These are phyloP conservation scores for Venustaconcha ellipsiformis DNA, from an alignment of 1,140 invertebrate species.

Conservation along the genomic window DNA sequence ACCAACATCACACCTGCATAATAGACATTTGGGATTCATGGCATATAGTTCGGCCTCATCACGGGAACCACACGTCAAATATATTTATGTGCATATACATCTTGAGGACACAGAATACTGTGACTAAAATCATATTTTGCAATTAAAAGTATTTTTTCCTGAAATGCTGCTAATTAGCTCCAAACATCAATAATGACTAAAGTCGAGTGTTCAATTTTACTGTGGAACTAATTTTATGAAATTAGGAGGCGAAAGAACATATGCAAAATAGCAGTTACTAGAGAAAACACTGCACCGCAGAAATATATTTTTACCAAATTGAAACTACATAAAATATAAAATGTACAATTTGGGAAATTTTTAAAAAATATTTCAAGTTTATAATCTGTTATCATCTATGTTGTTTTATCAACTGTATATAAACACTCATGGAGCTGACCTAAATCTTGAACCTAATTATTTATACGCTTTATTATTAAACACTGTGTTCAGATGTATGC, in stretches of 20 bases:
- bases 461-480: too few species aligned
- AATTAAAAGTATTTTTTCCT: background rate
- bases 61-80: constrained; percentile 17
- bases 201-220: background rate
- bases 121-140: background rate
- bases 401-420: too few species aligned
- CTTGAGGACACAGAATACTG: background rate
- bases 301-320: too few species aligned
- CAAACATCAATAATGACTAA: background rate
- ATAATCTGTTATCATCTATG: too few species aligned
- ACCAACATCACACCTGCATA: constrained; percentile 28
- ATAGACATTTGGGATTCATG: constrained; percentile 20
- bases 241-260: constrained; percentile 15
- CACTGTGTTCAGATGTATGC: too few species aligned
- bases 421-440: too few species aligned
- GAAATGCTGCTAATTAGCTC: background rate
- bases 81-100: constrained; percentile 17
- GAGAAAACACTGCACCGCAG: background rate
- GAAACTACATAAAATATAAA: too few species aligned
- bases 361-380: too few species aligned
- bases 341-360: too few species aligned
- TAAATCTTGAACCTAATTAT: too few species aligned
- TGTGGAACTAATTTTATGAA: constrained; percentile 8
- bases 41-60: constrained; percentile 20
- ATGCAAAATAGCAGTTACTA: constrained; percentile 24